These are phyloP conservation scores for Eufriesea mexicana DNA, from an alignment of 1,140 invertebrate genomes.

Conservation along the genomic window DNA sequence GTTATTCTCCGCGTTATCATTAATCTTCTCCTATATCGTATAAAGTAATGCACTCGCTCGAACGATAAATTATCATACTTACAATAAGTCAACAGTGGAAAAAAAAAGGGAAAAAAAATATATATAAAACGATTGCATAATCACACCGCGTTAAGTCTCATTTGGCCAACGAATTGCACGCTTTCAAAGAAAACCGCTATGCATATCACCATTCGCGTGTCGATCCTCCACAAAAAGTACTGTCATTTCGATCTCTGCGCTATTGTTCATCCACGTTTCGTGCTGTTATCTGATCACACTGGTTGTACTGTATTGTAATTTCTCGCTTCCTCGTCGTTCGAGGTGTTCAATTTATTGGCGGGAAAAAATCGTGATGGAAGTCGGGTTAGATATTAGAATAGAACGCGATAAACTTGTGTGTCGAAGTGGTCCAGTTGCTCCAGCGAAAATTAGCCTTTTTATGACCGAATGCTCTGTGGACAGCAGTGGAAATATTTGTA, in stretches of 20 bases:
- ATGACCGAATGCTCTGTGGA: too few species aligned
- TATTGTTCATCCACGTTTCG: background rate
- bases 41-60: slow-evolving; percentile 51
- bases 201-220: slow-evolving; percentile 22
- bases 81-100: slow-evolving; percentile 60
- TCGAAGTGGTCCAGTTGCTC: too few species aligned
- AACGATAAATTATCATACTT: slow-evolving; percentile 63
- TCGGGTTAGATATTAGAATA: too few species aligned
- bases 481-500: too few species aligned
- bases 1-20: slow-evolving; percentile 24
- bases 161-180: slow-evolving; percentile 64
- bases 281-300: background rate
- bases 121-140: slow-evolving; percentile 40
- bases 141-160: slow-evolving; percentile 58
- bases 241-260: slow-evolving; percentile 22
- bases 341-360: too few species aligned
- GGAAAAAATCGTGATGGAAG: too few species aligned
- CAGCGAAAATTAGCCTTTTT: too few species aligned
- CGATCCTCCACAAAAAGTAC: slow-evolving; percentile 48
- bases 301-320: too few species aligned
- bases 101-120: background rate
- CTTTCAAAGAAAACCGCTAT: slow-evolving; percentile 26
- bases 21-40: slow-evolving; percentile 39
- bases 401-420: too few species aligned
- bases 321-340: too few species aligned